Conservation (phyloP, 23 tunicate species). For the Ciona savignyi region DNA sequence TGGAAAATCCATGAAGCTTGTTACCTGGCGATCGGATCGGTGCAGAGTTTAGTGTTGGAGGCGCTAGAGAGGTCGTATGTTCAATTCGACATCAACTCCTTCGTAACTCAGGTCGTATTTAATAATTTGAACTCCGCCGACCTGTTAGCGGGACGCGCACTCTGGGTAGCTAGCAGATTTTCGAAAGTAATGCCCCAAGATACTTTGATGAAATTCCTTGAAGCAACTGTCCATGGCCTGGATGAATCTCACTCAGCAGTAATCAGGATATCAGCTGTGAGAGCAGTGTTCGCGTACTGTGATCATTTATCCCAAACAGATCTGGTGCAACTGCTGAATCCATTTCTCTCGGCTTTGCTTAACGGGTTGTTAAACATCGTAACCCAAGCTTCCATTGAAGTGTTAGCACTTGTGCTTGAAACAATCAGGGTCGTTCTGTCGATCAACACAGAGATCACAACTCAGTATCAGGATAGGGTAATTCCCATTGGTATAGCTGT, state of each 20-base stretch:
- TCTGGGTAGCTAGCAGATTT: slow-evolving; percentile 85
- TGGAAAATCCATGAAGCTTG: slow-evolving; percentile 85
- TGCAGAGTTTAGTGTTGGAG: slow-evolving; percentile 29
- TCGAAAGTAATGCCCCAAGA: slow-evolving; percentile 39
- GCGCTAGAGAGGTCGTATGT: slow-evolving; percentile 31
- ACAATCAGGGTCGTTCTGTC: slow-evolving; percentile 40
- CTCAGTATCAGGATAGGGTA: slow-evolving; percentile 43
- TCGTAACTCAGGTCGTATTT: slow-evolving; percentile 42
- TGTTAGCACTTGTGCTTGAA: slow-evolving; percentile 56
- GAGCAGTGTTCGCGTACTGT: slow-evolving; percentile 71
- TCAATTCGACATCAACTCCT: slow-evolving; percentile 65
- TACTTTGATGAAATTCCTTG: slow-evolving; percentile 44
- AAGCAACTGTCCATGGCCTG: slow-evolving; percentile 67
- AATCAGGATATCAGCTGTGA: slow-evolving; percentile 64
- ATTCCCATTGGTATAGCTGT: slow-evolving; percentile 54
- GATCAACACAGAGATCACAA: slow-evolving; percentile 32
- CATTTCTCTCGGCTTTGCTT: slow-evolving; percentile 29
- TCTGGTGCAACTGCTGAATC: slow-evolving; percentile 20
- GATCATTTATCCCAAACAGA: slow-evolving; percentile 40
- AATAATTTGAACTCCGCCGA: slow-evolving; percentile 38
- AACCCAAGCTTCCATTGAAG: slow-evolving; percentile 65
- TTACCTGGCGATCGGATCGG: slow-evolving; percentile 76
- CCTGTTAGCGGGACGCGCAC: slow-evolving; percentile 60
- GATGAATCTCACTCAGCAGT: slow-evolving; percentile 55
- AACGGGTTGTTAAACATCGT: slow-evolving; percentile 57